Evolutionary conservation across 2,888 invertebrate species (phyloP), one percentile per base, ranked within the genome.

Genomic region (Meiosimyza decipiens): DNA sequence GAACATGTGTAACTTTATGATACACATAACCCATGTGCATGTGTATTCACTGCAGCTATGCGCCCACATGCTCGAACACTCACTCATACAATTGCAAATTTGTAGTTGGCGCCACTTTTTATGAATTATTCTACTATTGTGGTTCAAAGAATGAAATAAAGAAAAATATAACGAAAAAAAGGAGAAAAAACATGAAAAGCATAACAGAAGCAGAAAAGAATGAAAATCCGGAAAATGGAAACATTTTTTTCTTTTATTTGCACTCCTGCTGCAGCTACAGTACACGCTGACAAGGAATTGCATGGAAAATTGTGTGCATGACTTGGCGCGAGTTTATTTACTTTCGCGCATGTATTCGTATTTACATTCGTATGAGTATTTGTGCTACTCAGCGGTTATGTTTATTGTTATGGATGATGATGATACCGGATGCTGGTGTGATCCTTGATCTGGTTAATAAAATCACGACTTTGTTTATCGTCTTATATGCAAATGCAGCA

Each of bases 71-170:
- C 50, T 6, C 13, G 47, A 7, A 49, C 40, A 13, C 62, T 33
- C 62, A 40, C 62, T 6, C 51, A 64, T 15, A 64, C 64, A 64
- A 18, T 40, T 22, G 47, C 13, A 16, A n/a, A 13, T 33, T 51
- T 63, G 63, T 18, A 28, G 28, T 57, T 55, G 57, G 57, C 28
- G 22, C 9, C 22, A 22, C 28, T 57, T 57, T 57, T 28, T 15
- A 57, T 28, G 57, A 57, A 57, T 57, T 28, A 57, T 28, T 57
- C 28, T 22, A 15, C 22, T 15, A 6, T 57, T 57, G 22, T 57
- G 22, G 40, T 40, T 6, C 9, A 9, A 40, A 40, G 6, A 40
- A 40, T 28, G 28, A 28, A 28, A 28, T 28, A 28, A 28, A 28
- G 28, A 28, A 28, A 28, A 28, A 28, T 28, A 28, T 28, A 3